Evolutionary conservation across 2,797 vertebrate genomes (phyloP).

Genomic region (Pseudochirops cupreus): DNA sequence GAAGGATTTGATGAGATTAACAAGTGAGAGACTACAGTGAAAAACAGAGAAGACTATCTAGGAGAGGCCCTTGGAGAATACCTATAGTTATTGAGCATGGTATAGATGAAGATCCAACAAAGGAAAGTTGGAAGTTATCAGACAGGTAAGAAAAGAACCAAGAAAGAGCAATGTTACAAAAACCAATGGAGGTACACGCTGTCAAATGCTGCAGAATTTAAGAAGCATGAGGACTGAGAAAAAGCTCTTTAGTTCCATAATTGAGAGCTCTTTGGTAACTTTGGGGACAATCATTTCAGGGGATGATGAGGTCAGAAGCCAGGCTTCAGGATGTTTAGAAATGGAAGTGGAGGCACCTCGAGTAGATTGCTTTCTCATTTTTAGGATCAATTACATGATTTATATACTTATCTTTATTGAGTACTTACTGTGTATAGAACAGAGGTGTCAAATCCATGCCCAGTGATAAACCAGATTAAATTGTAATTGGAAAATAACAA

Average conservation of each 20-base stretch:
- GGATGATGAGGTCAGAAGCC: not conserved
- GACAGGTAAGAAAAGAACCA: not conserved
- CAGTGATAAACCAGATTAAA: not conserved
- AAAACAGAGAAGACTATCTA: not conserved
- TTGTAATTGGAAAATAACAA: not conserved
- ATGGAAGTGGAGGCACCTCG: not conserved
- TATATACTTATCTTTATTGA: not conserved
- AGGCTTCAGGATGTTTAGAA: not conserved
- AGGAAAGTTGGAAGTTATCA: not conserved
- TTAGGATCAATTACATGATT: not conserved
- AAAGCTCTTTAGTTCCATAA: not conserved
- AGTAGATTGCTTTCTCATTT: not conserved
- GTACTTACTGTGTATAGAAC: not conserved
- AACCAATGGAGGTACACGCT: not conserved
- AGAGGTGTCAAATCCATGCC: not conserved
- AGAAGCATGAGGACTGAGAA: not conserved
- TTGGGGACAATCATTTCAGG: not conserved
- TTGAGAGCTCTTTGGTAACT: not conserved
- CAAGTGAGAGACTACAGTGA: not conserved
- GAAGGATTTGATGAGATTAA: not conserved
- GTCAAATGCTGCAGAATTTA: not conserved
- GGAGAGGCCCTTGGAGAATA: not conserved
- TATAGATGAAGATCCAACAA: not conserved
- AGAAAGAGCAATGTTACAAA: not conserved
- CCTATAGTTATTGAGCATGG: not conserved